Evolutionary conservation across 2,797 vertebrate genomes (phyloP).

Genomic region (Parauchenoglanis punctatus): DNA sequence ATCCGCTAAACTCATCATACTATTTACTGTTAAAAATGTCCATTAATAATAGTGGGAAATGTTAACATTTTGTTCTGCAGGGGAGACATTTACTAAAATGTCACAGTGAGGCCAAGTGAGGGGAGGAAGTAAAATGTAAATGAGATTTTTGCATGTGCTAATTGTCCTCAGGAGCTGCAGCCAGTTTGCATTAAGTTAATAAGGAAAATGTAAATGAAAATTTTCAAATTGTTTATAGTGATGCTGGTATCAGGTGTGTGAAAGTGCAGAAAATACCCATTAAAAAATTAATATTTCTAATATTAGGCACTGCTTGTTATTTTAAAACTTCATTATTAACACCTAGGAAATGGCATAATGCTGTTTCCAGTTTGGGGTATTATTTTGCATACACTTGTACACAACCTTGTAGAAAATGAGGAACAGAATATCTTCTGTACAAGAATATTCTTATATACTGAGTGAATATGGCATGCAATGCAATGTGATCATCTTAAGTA

Average conservation of each 20-base stretch:
- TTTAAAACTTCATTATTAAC: background rate
- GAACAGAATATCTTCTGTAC: background rate
- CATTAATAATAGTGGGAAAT: background rate
- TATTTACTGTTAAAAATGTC: background rate
- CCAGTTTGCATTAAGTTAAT: background rate
- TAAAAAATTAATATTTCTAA: too few relatives aligned
- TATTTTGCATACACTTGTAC: background rate
- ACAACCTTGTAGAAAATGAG: background rate
- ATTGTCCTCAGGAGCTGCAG: conserved; percentile 8
- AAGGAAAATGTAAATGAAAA: background rate
- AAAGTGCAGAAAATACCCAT: background rate
- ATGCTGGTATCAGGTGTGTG: background rate
- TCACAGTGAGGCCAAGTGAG: background rate
- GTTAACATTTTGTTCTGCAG: background rate
- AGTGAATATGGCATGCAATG: background rate
- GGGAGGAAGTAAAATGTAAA: conserved; percentile 3
- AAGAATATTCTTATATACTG: too few relatives aligned
- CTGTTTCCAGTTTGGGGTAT: background rate
- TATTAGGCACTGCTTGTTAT: background rate
- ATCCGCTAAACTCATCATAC: background rate
- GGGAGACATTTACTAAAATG: background rate
- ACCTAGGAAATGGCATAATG: background rate
- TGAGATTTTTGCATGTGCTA: background rate
- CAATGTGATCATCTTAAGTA: background rate
- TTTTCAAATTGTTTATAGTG: background rate